Evolutionary conservation across 2,797 vertebrate genomes (phyloP).

Genomic region (Hemibagrus guttatus): DNA sequence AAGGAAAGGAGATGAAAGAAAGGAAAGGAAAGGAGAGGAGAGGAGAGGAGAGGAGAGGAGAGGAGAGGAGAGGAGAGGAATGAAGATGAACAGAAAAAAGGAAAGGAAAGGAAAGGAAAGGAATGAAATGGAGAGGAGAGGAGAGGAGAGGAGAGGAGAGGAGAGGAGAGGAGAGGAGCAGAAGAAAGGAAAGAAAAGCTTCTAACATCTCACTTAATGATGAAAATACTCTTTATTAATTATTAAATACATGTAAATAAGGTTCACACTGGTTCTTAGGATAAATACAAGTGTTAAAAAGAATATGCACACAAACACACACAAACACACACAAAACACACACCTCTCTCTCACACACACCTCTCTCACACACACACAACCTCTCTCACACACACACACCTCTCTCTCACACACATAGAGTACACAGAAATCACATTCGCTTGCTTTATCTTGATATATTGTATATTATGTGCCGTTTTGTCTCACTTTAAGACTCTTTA

Average conservation of each 20-base stretch:
- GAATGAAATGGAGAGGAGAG: background rate
- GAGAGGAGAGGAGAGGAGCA: too few relatives aligned
- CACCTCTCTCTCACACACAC: constrained; percentile 18
- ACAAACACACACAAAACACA: constrained; percentile 6
- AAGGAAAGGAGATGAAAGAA: too few relatives aligned
- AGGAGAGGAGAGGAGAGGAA: too few relatives aligned
- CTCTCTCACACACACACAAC: constrained; percentile 27
- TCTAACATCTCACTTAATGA: background rate
- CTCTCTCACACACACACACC: too few relatives aligned
- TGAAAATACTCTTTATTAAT: constrained; percentile 49
- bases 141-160: too few relatives aligned
- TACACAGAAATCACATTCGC: constrained; percentile 5
- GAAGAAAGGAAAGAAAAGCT: too few relatives aligned
- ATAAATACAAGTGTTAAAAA: constrained; percentile 34
- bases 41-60: too few relatives aligned
- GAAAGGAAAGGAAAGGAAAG: too few relatives aligned
- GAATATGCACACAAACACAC: constrained; percentile 22
- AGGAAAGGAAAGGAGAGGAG: too few relatives aligned
- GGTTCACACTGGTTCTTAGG: constrained; percentile 21
- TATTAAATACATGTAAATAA: constrained; percentile 36
- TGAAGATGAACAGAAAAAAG: too few relatives aligned
- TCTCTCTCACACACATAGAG: background rate
- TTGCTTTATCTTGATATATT: background rate
- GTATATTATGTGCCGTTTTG: background rate
- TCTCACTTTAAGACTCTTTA: background rate